Percentiles rank a stretch among this genome's conserved stretches.
Evolutionary conservation across 1,140 invertebrate species (phyloP).

Genomic region (Drosophila prosaltans): DNA sequence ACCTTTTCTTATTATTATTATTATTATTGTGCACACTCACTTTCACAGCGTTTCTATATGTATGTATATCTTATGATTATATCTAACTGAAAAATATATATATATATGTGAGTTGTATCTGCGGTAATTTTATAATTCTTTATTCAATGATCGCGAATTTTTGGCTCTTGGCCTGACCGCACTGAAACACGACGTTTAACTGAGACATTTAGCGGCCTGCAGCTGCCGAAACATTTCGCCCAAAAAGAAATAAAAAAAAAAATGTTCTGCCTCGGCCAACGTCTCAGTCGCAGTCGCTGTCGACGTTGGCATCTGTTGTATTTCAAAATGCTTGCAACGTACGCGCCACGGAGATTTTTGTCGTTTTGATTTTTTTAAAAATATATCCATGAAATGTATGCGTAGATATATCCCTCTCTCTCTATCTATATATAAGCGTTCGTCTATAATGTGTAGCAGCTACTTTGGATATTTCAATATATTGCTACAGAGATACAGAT

Average conservation of each 20-base stretch:
- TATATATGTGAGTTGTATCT: background rate
- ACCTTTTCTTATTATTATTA: background rate
- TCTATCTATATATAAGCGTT: background rate
- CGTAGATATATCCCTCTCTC: constrained; percentile 36
- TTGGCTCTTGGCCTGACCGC: constrained; percentile 66
- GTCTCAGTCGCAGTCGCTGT: constrained; percentile 23
- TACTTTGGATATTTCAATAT: constrained; percentile 32
- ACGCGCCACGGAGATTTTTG: constrained; percentile 45
- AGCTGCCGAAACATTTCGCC: constrained; percentile 39
- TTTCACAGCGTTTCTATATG: constrained; percentile 38
- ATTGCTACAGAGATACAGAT: constrained; percentile 8
- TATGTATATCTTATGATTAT: background rate
- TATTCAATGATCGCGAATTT: constrained; percentile 12
- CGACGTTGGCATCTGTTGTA: constrained; percentile 59
- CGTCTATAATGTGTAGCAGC: too few species aligned
- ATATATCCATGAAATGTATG: constrained; percentile 61
- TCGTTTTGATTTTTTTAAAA: constrained; percentile 80
- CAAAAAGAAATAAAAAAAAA: background rate
- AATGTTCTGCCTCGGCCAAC: constrained; percentile 17
- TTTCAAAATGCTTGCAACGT: constrained; percentile 73
- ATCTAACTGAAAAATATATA: constrained; percentile 2
- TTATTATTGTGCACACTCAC: constrained; percentile 47
- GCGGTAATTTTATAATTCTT: background rate
- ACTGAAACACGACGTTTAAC: constrained; percentile 73
- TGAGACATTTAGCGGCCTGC: constrained; percentile 62